Base-by-base conservation (phyloP, 1,140 invertebrate species). In the Formica selysi region DNA sequence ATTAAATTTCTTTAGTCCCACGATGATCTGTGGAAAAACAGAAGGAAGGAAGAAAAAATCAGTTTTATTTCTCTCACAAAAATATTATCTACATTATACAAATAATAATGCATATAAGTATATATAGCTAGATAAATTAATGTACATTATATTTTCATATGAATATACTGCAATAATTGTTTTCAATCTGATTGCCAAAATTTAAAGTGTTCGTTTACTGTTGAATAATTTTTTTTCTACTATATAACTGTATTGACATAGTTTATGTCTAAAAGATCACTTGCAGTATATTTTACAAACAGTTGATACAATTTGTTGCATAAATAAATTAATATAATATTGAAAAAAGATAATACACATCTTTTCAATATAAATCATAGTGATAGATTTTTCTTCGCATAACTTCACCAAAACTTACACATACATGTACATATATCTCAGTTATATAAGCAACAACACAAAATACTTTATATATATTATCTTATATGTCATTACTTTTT, bases 221-320 rank as follows among this genome's bases (percentile, higher is more conserved):
- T 13, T 22, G 29, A 36, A 67, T 67, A 76, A 65, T 36, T 4
- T 79, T 32, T 19, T 54, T 19, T 71, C 2, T n/a, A 13, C 16
- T 51, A 64, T 2, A 16, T 4, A 59, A 44, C 10, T 38, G 16
- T 64, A 22, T 1, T 22, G 1, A 57, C 5, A 51, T 51, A 70
- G 36, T 36, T 57, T 54, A 13, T 61, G 54, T 0, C 11, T 13
- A 26, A 44, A 68, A 10, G 10, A 29, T 73, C 59, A 62, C 7
- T 91, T 83, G 83, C 78, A 81, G 57, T 89, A 91, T 62, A 89
- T 70, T 90, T 88, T 57, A 92, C 88, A 91, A 90, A 78, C 16
- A 71, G 76, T 89, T 81, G 80, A 71, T 85, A 89, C 68, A 87
- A 83, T 59, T 83, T 64, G 51, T 83, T 73, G 54, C 22, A 41